Percentiles rank a stretch among this genome's conserved stretches.
These are phyloP conservation scores for Sceloporus undulatus DNA, from an alignment of 2,113 vertebrate genomes.

Conservation along the genomic window DNA sequence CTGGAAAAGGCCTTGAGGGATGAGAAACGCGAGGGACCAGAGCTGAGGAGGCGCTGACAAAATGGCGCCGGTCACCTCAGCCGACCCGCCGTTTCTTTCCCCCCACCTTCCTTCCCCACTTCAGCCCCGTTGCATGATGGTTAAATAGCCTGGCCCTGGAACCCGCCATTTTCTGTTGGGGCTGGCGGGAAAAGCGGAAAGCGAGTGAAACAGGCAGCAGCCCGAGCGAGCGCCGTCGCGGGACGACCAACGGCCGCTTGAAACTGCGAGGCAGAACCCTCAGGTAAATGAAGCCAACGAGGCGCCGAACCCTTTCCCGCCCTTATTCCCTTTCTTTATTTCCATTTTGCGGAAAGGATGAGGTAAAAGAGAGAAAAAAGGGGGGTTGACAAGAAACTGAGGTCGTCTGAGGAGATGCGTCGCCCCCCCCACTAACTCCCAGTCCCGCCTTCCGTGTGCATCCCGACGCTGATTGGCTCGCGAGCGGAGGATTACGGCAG, in stretches of 20 bases:
- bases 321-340: not conserved
- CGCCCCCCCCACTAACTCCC: not conserved
- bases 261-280: not conserved
- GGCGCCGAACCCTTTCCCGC: accelerated
- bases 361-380: too few species aligned
- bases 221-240: conserved; percentile 29
- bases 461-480: conserved; percentile 14
- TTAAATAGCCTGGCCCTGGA: conserved; percentile 40
- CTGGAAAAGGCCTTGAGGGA: too few species aligned
- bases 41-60: not conserved
- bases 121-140: conserved; percentile 49
- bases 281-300: conserved; percentile 16
- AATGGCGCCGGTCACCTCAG: conserved; percentile 49
- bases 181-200: conserved; percentile 60
- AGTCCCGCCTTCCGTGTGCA: conserved; percentile 57
- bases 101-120: not conserved
- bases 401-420: conserved; percentile 52
- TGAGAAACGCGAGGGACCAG: too few species aligned
- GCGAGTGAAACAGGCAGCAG: conserved; percentile 2
- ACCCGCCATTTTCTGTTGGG: conserved; percentile 57
- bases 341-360: too few species aligned
- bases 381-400: not conserved
- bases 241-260: conserved; percentile 23
- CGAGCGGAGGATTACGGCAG: accelerated
- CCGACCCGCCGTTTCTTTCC: conserved; percentile 3